phyloP scores from a whole-genome alignment of 2,888 invertebrate genomes.

The Trissoscelio sp. region DNA sequence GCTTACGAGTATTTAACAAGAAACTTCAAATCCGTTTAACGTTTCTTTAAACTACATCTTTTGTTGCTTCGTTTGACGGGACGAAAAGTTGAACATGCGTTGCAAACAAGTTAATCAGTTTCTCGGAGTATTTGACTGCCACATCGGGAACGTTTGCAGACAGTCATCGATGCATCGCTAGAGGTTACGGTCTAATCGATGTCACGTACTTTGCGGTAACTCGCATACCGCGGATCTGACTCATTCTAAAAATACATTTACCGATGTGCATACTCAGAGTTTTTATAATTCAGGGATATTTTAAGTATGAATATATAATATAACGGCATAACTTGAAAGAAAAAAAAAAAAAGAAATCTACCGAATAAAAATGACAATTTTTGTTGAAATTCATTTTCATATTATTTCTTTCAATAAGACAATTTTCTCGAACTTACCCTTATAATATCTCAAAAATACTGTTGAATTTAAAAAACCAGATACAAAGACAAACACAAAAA shows the following conservation, averaged over 20 bases:
- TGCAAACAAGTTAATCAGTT: slow-evolving; percentile 57
- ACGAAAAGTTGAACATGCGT: slow-evolving; percentile 18
- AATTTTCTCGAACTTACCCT: no score
- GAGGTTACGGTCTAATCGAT: slow-evolving; percentile 71
- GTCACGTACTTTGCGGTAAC: slow-evolving; percentile 72
- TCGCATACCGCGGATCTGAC: slow-evolving; percentile 69
- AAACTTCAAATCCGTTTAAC: slow-evolving; percentile 45
- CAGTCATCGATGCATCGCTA: slow-evolving; percentile 44
- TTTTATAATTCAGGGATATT: background rate
- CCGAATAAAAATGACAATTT: background rate
- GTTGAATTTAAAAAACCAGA: no score
- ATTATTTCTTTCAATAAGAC: no score
- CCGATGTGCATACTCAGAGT: slow-evolving; percentile 1
- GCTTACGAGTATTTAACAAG: slow-evolving; percentile 57
- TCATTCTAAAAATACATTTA: slow-evolving; percentile 40
- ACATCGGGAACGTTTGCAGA: slow-evolving; percentile 46
- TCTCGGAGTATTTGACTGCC: slow-evolving; percentile 46
- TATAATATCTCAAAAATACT: no score
- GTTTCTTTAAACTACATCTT: slow-evolving; percentile 36
- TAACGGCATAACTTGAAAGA: background rate
- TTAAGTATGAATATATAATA: background rate
- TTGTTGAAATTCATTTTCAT: no score
- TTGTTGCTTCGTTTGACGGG: slow-evolving; percentile 36
- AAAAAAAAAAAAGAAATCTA: background rate
- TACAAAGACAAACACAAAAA: no score